Evolutionary conservation across 2,888 invertebrate genomes (phyloP), one percentile per base, ranked within the genome.

Genomic region (Drosophila lutescens): DNA sequence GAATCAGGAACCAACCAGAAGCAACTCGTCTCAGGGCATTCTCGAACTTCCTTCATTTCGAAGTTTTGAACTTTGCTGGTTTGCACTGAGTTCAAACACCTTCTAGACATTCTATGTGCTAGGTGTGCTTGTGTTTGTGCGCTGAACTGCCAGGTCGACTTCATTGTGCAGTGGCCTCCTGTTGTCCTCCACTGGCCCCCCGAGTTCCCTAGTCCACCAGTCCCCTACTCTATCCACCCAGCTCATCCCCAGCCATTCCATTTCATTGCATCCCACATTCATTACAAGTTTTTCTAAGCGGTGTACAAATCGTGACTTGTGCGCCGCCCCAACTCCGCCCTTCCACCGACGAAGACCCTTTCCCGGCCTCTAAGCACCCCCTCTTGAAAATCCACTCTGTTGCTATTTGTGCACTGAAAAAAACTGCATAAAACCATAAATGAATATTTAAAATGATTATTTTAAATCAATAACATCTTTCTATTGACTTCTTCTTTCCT

Each of bases 241-340:
- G 34, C 60, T 44, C 40, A 32, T 38, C 26, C 71, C 41, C 36
- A 49, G 51, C 47, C 53, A 57, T 57, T 79, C 47, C 58, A 40
- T 69, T 68, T 65, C 66, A 68, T 71, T 53, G 66, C 66, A 73
- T 73, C 73, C 73, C 73, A 73, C 73, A 73, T 73, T 73, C 75
- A 73, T 73, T 73, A 73, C 75, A 73, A 73, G 75, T 67, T 73
- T 75, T 80, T 79, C 57, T 81, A 73, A 82, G 69, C 81, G 76
- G 70, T 69, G 71, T 68, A 69, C 72, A 79, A 79, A 79, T 89
- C 78, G 85, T 86, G 87, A 85, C 81, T 80, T 51, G 60, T 47
- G 49, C 59, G 40, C 61, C 36, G 49, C 51, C 68, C 54, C 47
- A 66, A 32, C 65, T 51, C 66, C 44, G 62, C 46, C 63, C 38